Conservation (phyloP, 1,140 invertebrate species). For the Odontomachus brunneus region DNA sequence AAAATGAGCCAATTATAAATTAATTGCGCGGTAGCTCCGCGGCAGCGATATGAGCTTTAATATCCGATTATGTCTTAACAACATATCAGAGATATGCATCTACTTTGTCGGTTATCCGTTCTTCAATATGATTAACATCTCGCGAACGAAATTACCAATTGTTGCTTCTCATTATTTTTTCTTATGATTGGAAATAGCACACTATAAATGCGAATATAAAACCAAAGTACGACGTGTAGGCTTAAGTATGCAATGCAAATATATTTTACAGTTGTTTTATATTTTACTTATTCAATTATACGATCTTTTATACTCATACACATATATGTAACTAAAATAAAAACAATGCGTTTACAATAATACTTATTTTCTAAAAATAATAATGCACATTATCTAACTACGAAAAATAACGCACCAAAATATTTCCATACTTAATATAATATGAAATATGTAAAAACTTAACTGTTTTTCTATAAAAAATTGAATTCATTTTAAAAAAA, state of each 20-base stretch:
- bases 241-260: too few relatives aligned
- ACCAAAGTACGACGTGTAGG: background rate
- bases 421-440: too few relatives aligned
- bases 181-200: background rate
- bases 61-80: conserved; percentile 84
- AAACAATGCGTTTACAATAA: too few relatives aligned
- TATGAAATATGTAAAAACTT: too few relatives aligned
- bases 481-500: too few relatives aligned
- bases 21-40: conserved; percentile 79
- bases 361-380: too few relatives aligned
- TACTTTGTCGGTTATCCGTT: background rate
- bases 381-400: too few relatives aligned
- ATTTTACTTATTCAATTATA: background rate
- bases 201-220: background rate
- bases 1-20: conserved; percentile 85
- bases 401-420: too few relatives aligned
- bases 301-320: too few relatives aligned
- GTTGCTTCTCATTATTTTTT: background rate
- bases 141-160: background rate
- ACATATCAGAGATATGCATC: conserved; percentile 69
- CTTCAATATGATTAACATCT: conserved; percentile 1
- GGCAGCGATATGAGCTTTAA: conserved; percentile 82
- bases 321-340: too few relatives aligned
- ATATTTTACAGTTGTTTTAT: background rate
- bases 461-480: too few relatives aligned